Percentiles rank a stretch among this genome's conserved stretches.
Conservation (phyloP, 30 jellyfish, hydroid and myxozoan species). For the Mastigias papua region DNA sequence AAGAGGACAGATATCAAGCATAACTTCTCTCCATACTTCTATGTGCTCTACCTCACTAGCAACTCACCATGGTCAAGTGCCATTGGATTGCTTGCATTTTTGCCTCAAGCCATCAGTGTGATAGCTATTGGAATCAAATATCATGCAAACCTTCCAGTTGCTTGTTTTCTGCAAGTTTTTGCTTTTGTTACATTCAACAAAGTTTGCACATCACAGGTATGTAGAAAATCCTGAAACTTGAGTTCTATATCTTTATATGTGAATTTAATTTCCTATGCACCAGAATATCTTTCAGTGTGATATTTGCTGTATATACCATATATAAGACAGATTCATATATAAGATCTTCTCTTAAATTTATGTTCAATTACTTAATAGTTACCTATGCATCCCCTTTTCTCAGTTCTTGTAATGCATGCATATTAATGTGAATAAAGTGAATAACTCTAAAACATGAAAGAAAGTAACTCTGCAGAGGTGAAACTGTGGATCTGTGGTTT, state of each 20-base stretch:
- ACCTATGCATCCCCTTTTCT: neutral
- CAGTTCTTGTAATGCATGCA: neutral
- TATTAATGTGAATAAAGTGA: no score
- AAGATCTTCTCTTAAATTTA: neutral
- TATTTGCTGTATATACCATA: neutral
- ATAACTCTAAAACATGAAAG: no score
- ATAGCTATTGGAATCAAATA: conserved; percentile 71
- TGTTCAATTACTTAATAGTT: neutral
- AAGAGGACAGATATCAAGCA: conserved; percentile 87
- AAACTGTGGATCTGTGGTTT: no score
- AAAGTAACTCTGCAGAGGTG: no score
- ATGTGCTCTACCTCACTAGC: conserved; percentile 53
- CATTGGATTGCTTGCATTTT: conserved; percentile 76
- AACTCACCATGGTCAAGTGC: conserved; percentile 50
- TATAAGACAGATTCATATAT: neutral
- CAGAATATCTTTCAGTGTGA: neutral
- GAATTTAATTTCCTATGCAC: no score
- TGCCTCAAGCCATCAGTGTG: conserved; percentile 85
- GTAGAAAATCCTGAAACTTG: no score
- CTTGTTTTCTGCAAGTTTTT: conserved; percentile 88
- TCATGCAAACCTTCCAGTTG: conserved; percentile 71
- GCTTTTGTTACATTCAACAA: conserved; percentile 98
- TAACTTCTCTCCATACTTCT: conserved; percentile 92
- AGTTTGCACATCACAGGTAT: conserved; percentile 99
- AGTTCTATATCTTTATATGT: no score